A percentile compares a stretch with the other conserved stretches of the same genome.
phyloP scores from a whole-genome alignment of 2,888 invertebrate species.

The Cerceris ruficornis region DNA sequence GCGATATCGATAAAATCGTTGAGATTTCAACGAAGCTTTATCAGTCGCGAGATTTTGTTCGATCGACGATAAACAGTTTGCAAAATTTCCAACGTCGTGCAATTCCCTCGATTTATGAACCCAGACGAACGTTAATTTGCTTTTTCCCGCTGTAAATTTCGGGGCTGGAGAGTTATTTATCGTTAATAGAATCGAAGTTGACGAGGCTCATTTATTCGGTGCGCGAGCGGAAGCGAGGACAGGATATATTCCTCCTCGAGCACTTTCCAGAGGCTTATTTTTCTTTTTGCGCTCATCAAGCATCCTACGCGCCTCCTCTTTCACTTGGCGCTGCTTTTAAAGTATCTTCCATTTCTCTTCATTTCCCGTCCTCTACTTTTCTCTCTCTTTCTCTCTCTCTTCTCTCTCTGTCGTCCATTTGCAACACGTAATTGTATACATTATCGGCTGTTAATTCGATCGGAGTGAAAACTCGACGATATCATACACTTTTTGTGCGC shows the following conservation, averaged over 20 bases:
- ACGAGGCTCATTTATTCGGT: slow-evolving; percentile 31
- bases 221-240: slow-evolving; percentile 18
- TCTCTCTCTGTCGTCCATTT: background rate
- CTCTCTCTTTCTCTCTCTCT: background rate
- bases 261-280: slow-evolving; percentile 25
- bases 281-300: slow-evolving; percentile 49
- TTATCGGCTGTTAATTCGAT: too few relatives aligned
- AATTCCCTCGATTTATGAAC: slow-evolving; percentile 19
- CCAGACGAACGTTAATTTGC: slow-evolving; percentile 18
- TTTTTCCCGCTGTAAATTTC: slow-evolving; percentile 13
- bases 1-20: background rate
- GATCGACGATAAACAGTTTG: background rate
- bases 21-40: background rate
- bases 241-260: slow-evolving; percentile 30
- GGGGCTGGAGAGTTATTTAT: slow-evolving; percentile 36
- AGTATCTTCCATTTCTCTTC: slow-evolving; percentile 4
- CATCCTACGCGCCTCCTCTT: slow-evolving; percentile 34
- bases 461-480: too few relatives aligned
- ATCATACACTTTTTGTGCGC: too few relatives aligned
- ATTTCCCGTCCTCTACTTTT: background rate
- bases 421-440: too few relatives aligned
- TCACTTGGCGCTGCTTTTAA: slow-evolving; percentile 37
- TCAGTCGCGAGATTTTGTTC: background rate
- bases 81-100: slow-evolving; percentile 10
- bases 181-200: slow-evolving; percentile 47